Evolutionary conservation across 2,797 vertebrate genomes (phyloP).

Genomic region (Coilia nasus): DNA sequence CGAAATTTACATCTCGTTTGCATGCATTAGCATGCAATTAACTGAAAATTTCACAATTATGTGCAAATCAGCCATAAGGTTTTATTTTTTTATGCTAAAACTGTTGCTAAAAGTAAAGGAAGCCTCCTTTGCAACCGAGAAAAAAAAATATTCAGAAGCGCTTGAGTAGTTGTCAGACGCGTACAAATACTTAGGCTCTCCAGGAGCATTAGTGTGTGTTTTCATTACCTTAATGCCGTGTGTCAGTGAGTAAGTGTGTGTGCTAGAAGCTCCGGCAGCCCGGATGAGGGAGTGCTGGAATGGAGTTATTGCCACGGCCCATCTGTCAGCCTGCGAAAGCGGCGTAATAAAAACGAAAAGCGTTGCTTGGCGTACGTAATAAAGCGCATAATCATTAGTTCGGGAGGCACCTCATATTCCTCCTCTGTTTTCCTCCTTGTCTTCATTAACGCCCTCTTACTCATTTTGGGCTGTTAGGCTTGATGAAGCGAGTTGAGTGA

Average conservation of each 20-base stretch:
- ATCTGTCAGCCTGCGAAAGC: slow-evolving; percentile 23
- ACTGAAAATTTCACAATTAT: slow-evolving; percentile 26
- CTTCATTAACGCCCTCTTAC: slow-evolving; percentile 29
- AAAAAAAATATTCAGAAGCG: slow-evolving; percentile 10
- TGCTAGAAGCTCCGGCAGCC: slow-evolving; percentile 26
- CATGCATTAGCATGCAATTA: slow-evolving; percentile 53
- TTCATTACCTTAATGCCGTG: slow-evolving; percentile 37
- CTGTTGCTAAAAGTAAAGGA: background rate
- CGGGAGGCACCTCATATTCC: slow-evolving; percentile 31
- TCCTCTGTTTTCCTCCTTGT: background rate
- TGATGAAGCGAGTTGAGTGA: slow-evolving; percentile 33
- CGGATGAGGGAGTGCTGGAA: slow-evolving; percentile 2
- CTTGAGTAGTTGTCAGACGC: background rate
- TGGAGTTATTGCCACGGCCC: slow-evolving; percentile 28
- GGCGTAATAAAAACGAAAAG: slow-evolving; percentile 40
- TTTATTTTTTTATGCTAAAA: background rate
- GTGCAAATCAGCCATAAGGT: slow-evolving; percentile 27
- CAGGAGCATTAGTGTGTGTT: slow-evolving; percentile 24
- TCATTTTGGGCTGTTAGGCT: slow-evolving; percentile 33
- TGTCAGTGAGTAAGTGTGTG: slow-evolving; percentile 31
- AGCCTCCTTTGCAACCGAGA: slow-evolving; percentile 21
- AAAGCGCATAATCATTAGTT: slow-evolving; percentile 27
- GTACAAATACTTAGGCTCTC: slow-evolving; percentile 1
- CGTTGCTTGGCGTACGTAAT: slow-evolving; percentile 37
- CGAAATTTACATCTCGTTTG: slow-evolving; percentile 56